phyloP scores from a whole-genome alignment of 2,888 invertebrate genomes.

The Amorpha juglandis region DNA sequence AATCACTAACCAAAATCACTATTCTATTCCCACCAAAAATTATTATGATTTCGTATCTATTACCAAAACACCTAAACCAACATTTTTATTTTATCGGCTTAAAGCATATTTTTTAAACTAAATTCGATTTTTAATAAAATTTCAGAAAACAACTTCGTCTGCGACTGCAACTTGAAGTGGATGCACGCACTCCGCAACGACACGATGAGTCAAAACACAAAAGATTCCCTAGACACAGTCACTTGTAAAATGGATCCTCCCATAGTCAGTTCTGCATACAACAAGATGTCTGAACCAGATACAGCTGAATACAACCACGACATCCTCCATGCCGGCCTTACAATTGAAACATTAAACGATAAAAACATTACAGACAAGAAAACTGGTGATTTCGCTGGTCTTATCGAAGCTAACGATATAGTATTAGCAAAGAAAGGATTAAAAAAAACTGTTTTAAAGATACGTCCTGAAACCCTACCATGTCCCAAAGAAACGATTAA shows the following conservation, averaged over 20 bases:
- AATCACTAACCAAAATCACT: neutral
- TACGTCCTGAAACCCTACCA: conserved; percentile 71
- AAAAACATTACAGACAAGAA: conserved; percentile 68
- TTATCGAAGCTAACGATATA: conserved; percentile 51
- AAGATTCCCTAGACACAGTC: conserved; percentile 87
- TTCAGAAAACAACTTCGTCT: conserved; percentile 92
- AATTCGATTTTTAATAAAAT: neutral
- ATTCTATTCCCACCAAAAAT: neutral
- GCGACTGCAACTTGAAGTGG: conserved; percentile 93
- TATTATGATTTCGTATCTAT: neutral
- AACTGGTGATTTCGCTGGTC: conserved; percentile 49
- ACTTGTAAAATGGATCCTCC: conserved; percentile 87
- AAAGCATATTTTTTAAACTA: too few relatives aligned
- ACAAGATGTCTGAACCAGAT: conserved; percentile 69
- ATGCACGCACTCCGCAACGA: conserved; percentile 89
- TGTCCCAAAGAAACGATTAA: conserved; percentile 68
- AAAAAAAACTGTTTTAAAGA: conserved; percentile 71
- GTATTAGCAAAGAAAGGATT: conserved; percentile 62
- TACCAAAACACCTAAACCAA: neutral
- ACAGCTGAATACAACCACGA: conserved; percentile 69
- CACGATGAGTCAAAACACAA: conserved; percentile 88
- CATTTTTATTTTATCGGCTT: too few relatives aligned
- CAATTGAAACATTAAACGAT: conserved; percentile 66
- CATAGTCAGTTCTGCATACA: conserved; percentile 76
- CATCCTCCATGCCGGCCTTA: conserved; percentile 66